Percentiles rank a stretch among this genome's conserved stretches.
These are phyloP conservation scores for Diabrotica balteata DNA, from an alignment of 2,888 invertebrate species.

Conservation along the genomic window DNA sequence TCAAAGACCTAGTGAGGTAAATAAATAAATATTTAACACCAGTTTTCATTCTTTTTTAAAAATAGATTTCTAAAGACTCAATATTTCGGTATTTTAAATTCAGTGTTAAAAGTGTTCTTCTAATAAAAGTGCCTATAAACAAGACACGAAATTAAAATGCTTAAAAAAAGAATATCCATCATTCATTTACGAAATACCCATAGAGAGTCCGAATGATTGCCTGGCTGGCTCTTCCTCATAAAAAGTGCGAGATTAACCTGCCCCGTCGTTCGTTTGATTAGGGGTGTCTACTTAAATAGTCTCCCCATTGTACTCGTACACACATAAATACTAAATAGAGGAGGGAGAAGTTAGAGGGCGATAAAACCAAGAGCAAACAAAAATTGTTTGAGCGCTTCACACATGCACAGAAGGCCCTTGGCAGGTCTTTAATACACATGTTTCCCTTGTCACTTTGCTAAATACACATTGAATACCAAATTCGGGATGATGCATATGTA, in stretches of 20 bases:
- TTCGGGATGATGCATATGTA: constrained; percentile 9
- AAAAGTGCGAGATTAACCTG: constrained; percentile 32
- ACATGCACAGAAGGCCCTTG: constrained; percentile 40
- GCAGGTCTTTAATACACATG: constrained; percentile 51
- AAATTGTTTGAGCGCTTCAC: constrained; percentile 44
- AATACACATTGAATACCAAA: constrained; percentile 65
- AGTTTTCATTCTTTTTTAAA: too few species aligned
- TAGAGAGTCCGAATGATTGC: neutral
- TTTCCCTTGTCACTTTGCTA: constrained; percentile 52
- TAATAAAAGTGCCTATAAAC: too few species aligned
- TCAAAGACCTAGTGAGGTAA: too few species aligned
- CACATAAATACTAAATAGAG: constrained; percentile 16
- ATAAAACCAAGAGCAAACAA: constrained; percentile 44
- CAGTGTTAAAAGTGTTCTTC: too few species aligned
- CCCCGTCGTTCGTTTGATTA: constrained; percentile 26
- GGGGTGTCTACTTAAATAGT: constrained; percentile 36
- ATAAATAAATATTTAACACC: too few species aligned
- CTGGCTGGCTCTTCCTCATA: neutral
- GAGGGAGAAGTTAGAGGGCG: constrained; percentile 27
- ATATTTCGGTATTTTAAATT: too few species aligned
- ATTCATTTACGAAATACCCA: too few species aligned
- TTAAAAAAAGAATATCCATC: too few species aligned
- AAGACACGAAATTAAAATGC: too few species aligned
- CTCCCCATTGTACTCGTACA: constrained; percentile 36
- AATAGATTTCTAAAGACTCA: too few species aligned